Base-by-base conservation (phyloP, 1,140 invertebrate genomes). In the Eciton burchellii region DNA sequence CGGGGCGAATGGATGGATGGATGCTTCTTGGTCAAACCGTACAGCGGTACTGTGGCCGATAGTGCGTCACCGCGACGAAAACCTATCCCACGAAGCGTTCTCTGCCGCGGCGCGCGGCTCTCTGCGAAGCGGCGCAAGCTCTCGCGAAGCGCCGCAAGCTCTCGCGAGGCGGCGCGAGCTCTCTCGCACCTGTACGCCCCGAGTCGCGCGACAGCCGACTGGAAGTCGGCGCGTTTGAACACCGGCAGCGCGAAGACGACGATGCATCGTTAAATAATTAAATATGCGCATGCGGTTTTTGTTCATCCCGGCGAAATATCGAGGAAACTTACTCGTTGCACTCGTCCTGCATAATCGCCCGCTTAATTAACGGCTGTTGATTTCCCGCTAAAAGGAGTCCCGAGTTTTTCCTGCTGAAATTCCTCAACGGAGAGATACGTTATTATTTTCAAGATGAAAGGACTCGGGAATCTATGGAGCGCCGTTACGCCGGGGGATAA, bases 61-160 rank as follows among this genome's bases (percentile, higher is more conserved):
- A 35, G 57, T 57, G 57, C 71, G 54, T 21, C 54, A 59, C 54
- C 74, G 62, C 63, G 74, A 57, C 24, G 74, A 24, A 16, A 45
- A 56, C 74, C 74, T 43, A 47, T 77, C 74, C 49, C 62, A n/a
- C n/a, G 21, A 49, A 68, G 74, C 56, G 62, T 79, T 68, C 63
- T 49, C 49, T 79, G 21, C 63, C 63, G 74, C 74, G 74, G 74
- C 74, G 74, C 74, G 74, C 74, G 63, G 74, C 63, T 68, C 49
- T 79, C 74, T 79, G 74, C 63, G 41, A 70, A 68, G 63, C 56
- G 63, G 74, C 63, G 74, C 74, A 79, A 79, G 74, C 74, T 79
- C 74, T 29, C 26, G 14, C 12, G 19, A 76, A 60, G 71, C 35
- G 6, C 57, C 43, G 9, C 57, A 24, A n/a, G n/a, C 21, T 56